These are phyloP conservation scores for Lymantria dispar DNA, from an alignment of 2,888 invertebrate genomes.

Conservation along the genomic window DNA sequence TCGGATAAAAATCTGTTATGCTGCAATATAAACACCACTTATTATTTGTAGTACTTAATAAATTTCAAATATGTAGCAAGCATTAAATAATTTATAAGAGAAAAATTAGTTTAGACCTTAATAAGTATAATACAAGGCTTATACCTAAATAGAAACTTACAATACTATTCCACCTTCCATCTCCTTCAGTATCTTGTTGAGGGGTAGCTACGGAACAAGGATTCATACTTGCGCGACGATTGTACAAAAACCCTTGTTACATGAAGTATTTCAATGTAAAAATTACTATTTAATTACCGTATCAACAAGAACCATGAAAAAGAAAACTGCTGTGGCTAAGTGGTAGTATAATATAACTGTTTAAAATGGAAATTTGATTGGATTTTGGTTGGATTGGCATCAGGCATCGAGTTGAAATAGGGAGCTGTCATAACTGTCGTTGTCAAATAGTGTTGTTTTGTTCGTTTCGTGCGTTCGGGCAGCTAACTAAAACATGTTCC, in stretches of 20 bases:
- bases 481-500: no score
- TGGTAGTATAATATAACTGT: neutral
- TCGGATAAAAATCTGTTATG: conserved; percentile 93
- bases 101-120: no score
- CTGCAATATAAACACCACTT: conserved; percentile 71
- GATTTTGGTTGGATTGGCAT: no score
- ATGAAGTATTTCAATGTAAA: conserved; percentile 18
- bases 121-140: no score
- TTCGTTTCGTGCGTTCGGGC: no score
- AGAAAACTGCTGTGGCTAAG: conserved; percentile 14
- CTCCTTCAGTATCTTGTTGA: conserved; percentile 90
- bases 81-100: no score
- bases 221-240: conserved; percentile 80
- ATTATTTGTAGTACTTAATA: neutral
- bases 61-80: no score
- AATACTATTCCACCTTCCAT: conserved; percentile 93
- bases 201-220: conserved; percentile 87
- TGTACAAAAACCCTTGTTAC: conserved; percentile 15
- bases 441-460: no score
- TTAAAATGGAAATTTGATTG: no score
- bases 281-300: conserved; percentile 18
- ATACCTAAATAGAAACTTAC: conserved; percentile 48
- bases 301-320: conserved; percentile 24
- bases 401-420: no score
- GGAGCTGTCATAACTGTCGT: no score